Evolutionary conservation across 2,888 invertebrate species (phyloP), one percentile per base, ranked within the genome.

Genomic region (Elegia similella): DNA sequence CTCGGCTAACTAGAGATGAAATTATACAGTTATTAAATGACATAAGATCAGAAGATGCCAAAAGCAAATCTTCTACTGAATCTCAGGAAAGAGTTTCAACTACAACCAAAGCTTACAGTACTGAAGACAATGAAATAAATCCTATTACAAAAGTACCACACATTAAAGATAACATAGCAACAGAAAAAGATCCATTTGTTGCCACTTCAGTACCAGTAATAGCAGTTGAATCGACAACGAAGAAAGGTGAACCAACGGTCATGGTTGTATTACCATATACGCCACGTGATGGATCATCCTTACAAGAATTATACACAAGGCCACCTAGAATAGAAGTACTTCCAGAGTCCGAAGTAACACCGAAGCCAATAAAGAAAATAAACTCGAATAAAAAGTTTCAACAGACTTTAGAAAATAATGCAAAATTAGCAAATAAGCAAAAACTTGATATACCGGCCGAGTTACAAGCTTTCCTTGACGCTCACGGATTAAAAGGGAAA

Each of bases 221-320:
- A 13, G 1, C 50, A 12, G 34, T 76, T 38, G 82, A 86, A 70
- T 75, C 73, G 7, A 82, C 84, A 7, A 87, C 87, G 2, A 83
- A 79, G 55, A 74, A 70, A 53, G 70, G 67, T 42, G 76, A 76
- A 47, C 69, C 81, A 7, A 93, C 94, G 0, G 75, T 95, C 15
- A 94, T 93, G 92, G 93, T 95, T 0, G 95, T 95, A 0, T 80
- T 95, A 65, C 95, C 95, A 0, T 93, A 94, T 68, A 92, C 94
- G 48, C 90, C 93, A 6, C 82, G 93, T 42, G 92, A 93, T 64
- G 88, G 92, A 0, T 88, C 92, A 1, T 86, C 91, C 5, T 81
- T 95, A 54, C 93, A 94, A 69, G 95, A 95, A 65, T 76, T 95
- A 0, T 95, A 93, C 68, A 95, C 95, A 2, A 93, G 93, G 75